A percentile compares a stretch with the other conserved stretches of the same genome.
phyloP scores from a whole-genome alignment of 2,888 invertebrate species.

The Diarsia rubi region DNA sequence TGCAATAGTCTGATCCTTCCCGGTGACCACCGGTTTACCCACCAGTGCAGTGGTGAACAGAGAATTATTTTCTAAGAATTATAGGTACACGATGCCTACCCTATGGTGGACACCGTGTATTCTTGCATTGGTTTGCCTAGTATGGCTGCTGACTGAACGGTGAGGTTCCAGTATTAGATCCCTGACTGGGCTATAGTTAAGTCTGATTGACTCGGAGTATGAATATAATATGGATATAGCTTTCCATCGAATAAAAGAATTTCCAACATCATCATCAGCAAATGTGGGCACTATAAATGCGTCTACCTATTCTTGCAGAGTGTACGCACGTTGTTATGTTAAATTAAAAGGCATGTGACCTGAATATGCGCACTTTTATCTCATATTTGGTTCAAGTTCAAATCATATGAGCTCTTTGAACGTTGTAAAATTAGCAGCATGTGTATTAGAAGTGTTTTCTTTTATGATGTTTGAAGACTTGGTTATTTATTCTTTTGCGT shows the following conservation, averaged over 20 bases:
- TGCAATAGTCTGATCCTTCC: too few relatives aligned
- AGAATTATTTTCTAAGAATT: too few relatives aligned
- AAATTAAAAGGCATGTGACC: conserved; percentile 39
- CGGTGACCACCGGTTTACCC: too few relatives aligned
- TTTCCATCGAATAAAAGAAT: too few relatives aligned
- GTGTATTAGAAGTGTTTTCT: conserved; percentile 58
- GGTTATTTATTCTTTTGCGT: conserved; percentile 50
- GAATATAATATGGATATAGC: too few relatives aligned
- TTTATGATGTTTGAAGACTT: conserved; percentile 50
- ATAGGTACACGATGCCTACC: too few relatives aligned
- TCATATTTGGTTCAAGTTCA: conserved; percentile 66
- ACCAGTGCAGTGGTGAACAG: too few relatives aligned
- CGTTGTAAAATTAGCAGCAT: conserved; percentile 62
- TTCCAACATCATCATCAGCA: neutral
- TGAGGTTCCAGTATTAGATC: neutral
- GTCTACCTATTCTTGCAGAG: neutral
- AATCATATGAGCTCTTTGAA: conserved; percentile 62
- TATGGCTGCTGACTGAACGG: neutral
- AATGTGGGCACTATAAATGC: neutral
- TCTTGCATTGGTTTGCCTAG: neutral
- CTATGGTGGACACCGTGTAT: too few relatives aligned
- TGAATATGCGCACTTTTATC: conserved; percentile 60
- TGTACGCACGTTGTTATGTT: conserved; percentile 14
- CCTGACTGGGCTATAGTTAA: too few relatives aligned
- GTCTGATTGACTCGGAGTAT: too few relatives aligned